Percentiles rank a stretch among this genome's conserved stretches.
These are phyloP conservation scores for Caretta caretta DNA, from an alignment of 2,113 vertebrate species.

Conservation along the genomic window DNA sequence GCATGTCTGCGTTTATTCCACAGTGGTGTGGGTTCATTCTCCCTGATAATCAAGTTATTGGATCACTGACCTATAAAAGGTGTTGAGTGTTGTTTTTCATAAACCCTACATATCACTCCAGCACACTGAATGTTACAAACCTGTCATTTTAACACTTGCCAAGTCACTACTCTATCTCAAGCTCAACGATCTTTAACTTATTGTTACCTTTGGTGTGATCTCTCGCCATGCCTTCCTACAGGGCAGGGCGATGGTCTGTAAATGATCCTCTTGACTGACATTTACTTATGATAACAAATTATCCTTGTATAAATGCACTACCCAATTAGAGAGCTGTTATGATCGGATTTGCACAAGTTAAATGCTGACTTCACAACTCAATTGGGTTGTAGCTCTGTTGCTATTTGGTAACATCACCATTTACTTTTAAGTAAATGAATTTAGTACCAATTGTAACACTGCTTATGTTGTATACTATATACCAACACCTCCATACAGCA, in stretches of 20 bases:
- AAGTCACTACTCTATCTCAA: not conserved
- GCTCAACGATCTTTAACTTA: not conserved
- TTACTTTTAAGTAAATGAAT: not conserved
- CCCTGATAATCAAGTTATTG: not conserved
- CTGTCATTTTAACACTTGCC: constrained; percentile 21
- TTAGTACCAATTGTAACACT: not conserved
- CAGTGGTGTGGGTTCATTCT: not conserved
- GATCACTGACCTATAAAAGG: not conserved
- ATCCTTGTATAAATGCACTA: accelerated
- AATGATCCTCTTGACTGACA: not conserved
- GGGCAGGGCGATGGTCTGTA: not conserved
- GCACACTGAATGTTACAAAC: not conserved
- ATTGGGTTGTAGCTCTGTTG: not conserved
- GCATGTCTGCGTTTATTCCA: not conserved
- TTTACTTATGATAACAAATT: not conserved
- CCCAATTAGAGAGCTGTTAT: not conserved
- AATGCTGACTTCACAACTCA: not conserved
- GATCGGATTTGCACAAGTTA: not conserved
- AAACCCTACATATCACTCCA: accelerated
- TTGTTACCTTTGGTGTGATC: not conserved
- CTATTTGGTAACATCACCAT: not conserved
- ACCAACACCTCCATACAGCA: not conserved
- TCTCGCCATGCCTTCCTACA: not conserved
- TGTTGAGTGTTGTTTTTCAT: not conserved
- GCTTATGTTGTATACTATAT: not conserved